Conservation (phyloP, 2,797 vertebrate species). For the Scarus forsteni region DNA sequence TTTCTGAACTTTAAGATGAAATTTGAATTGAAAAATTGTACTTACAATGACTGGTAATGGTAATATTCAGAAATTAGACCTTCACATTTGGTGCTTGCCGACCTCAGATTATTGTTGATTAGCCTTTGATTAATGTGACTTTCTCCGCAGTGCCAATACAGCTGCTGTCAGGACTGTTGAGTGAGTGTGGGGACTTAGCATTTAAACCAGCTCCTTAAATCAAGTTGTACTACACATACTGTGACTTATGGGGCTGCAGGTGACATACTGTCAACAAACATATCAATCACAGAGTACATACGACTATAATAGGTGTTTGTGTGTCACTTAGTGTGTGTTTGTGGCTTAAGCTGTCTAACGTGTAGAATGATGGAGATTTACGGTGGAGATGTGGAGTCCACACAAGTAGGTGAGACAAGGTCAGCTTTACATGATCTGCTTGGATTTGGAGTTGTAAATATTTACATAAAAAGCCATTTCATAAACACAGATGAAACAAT, state of each 20-base stretch:
- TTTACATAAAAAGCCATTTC: slow-evolving; percentile 21
- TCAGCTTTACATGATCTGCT: slow-evolving; percentile 12
- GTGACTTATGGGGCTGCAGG: slow-evolving; percentile 65
- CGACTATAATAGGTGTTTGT: slow-evolving; percentile 21
- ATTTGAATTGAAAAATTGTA: neutral
- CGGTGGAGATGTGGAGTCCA: neutral
- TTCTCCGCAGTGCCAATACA: slow-evolving; percentile 22
- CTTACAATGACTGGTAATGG: neutral
- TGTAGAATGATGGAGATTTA: slow-evolving; percentile 40
- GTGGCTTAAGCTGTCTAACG: slow-evolving; percentile 25
- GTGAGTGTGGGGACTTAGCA: slow-evolving; percentile 69
- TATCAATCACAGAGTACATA: slow-evolving; percentile 29
- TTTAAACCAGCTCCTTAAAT: slow-evolving; percentile 75
- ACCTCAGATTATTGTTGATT: slow-evolving; percentile 53
- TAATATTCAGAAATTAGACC: slow-evolving; percentile 7
- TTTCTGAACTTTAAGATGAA: neutral
- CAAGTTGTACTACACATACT: slow-evolving; percentile 51
- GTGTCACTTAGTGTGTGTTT: slow-evolving; percentile 40
- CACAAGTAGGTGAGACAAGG: slow-evolving; percentile 39
- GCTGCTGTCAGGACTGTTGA: slow-evolving; percentile 60
- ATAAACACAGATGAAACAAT: neutral
- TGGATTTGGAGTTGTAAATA: slow-evolving; percentile 28
- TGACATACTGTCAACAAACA: slow-evolving; percentile 54
- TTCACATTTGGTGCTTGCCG: slow-evolving; percentile 32
- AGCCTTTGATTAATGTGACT: slow-evolving; percentile 50